Percentiles rank a stretch among this genome's conserved stretches.
These are phyloP conservation scores for Drosophila merina DNA, from an alignment of 2,888 invertebrate species.

Conservation along the genomic window DNA sequence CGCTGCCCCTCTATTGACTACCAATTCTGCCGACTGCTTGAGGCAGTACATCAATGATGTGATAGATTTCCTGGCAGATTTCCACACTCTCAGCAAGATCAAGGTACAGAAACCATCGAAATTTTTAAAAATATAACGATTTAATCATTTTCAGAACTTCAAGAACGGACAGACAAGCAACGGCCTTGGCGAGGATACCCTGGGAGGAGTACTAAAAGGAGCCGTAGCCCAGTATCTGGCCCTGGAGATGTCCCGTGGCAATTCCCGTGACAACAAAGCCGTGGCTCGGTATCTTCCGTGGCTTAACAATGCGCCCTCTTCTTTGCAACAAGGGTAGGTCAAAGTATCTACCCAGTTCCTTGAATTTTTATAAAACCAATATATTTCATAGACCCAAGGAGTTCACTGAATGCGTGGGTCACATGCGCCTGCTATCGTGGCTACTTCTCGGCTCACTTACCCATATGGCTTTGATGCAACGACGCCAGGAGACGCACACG, in stretches of 20 bases:
- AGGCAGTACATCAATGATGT: constrained; percentile 95
- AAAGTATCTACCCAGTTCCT: background rate
- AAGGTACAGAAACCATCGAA: constrained; percentile 87
- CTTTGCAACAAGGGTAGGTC: constrained; percentile 91
- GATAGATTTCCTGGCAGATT: constrained; percentile 97
- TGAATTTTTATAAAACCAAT: constrained; percentile 10
- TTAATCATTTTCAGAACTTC: constrained; percentile 67
- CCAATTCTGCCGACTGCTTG: constrained; percentile 97
- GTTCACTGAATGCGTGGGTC: constrained; percentile 96
- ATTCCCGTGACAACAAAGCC: constrained; percentile 92
- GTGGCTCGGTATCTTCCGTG: constrained; percentile 94
- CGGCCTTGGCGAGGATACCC: constrained; percentile 96
- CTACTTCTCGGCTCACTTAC: constrained; percentile 97
- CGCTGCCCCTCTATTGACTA: constrained; percentile 85
- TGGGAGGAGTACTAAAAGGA: constrained; percentile 98
- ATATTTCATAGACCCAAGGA: constrained; percentile 90
- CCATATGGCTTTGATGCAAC: constrained; percentile 88
- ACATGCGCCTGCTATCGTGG: constrained; percentile 98
- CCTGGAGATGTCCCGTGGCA: constrained; percentile 95
- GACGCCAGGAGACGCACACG: constrained; percentile 66
- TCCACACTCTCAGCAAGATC: constrained; percentile 97
- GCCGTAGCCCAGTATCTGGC: constrained; percentile 97
- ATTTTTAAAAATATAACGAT: background rate
- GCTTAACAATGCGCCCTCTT: constrained; percentile 92
- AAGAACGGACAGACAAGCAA: constrained; percentile 87